phyloP scores from a whole-genome alignment of 2,797 vertebrate species.

The Enteromius treurensis region DNA sequence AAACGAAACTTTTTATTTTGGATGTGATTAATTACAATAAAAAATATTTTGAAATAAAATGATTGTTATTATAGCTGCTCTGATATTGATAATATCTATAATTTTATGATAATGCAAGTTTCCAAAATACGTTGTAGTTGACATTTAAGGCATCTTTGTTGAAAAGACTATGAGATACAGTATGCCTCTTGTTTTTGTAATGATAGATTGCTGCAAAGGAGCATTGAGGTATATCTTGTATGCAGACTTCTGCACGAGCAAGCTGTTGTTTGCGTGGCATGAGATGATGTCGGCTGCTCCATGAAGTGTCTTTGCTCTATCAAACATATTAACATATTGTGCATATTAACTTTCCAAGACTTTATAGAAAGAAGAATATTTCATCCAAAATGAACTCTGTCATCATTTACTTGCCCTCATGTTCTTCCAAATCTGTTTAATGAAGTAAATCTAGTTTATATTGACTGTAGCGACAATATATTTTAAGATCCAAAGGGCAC shows the following conservation, averaged over 20 bases:
- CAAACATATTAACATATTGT: slow-evolving; percentile 30
- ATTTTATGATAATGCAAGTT: neutral
- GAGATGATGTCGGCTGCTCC: slow-evolving; percentile 28
- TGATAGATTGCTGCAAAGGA: slow-evolving; percentile 26
- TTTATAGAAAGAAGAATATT: neutral
- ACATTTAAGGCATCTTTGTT: neutral
- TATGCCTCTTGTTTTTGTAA: slow-evolving; percentile 43
- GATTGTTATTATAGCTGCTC: neutral
- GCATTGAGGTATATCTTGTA: slow-evolving; percentile 25
- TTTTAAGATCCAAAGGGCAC: neutral
- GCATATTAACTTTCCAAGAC: neutral
- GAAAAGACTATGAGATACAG: slow-evolving; percentile 9
- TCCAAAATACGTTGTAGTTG: neutral
- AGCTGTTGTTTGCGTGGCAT: slow-evolving; percentile 45
- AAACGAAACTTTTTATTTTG: too few relatives aligned
- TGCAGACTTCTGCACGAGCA: slow-evolving; percentile 45
- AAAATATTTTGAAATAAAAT: neutral
- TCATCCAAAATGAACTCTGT: neutral
- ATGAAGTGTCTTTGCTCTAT: slow-evolving; percentile 37
- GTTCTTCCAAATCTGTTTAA: neutral
- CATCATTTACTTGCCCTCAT: neutral
- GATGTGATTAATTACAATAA: too few relatives aligned
- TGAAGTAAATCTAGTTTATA: neutral
- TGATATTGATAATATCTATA: neutral
- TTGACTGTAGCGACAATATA: neutral